Evolutionary conservation across 2,797 vertebrate species (phyloP).

Genomic region (Fistularia commersonii): DNA sequence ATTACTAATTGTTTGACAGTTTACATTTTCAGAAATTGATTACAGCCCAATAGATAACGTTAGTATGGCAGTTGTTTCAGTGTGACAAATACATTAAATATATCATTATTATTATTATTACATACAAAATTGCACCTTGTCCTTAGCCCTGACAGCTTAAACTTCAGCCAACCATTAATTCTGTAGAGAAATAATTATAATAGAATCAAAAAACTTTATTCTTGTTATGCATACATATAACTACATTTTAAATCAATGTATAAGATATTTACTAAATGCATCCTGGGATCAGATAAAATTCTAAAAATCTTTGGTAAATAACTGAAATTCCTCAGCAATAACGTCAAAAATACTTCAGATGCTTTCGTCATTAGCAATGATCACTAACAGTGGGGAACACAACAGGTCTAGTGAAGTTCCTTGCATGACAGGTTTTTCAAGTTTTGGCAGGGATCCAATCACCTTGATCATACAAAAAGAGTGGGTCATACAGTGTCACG

Average conservation of each 20-base stretch:
- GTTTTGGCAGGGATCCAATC: constrained; percentile 52
- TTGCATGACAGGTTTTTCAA: constrained; percentile 72
- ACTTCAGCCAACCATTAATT: too few relatives aligned
- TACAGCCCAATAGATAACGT: too few relatives aligned
- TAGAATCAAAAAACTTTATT: too few relatives aligned
- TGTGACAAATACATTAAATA: too few relatives aligned
- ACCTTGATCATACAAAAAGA: constrained; percentile 22
- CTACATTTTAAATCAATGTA: background rate
- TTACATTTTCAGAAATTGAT: too few relatives aligned
- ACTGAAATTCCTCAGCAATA: constrained; percentile 54
- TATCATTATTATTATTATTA: too few relatives aligned
- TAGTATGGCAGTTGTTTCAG: too few relatives aligned
- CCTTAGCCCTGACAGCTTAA: too few relatives aligned
- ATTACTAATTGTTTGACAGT: too few relatives aligned
- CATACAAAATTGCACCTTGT: too few relatives aligned
- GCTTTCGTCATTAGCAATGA: constrained; percentile 28
- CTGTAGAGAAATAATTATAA: too few relatives aligned
- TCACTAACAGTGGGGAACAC: constrained; percentile 17
- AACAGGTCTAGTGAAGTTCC: constrained; percentile 58
- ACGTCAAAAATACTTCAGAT: constrained; percentile 56
- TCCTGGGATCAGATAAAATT: background rate
- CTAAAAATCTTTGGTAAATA: constrained; percentile 2
- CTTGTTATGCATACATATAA: too few relatives aligned
- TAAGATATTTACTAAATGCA: constrained; percentile 7
- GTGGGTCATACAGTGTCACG: constrained; percentile 25